These are phyloP conservation scores for Leucania comma DNA, from an alignment of 2,888 invertebrate species.

Conservation along the genomic window DNA sequence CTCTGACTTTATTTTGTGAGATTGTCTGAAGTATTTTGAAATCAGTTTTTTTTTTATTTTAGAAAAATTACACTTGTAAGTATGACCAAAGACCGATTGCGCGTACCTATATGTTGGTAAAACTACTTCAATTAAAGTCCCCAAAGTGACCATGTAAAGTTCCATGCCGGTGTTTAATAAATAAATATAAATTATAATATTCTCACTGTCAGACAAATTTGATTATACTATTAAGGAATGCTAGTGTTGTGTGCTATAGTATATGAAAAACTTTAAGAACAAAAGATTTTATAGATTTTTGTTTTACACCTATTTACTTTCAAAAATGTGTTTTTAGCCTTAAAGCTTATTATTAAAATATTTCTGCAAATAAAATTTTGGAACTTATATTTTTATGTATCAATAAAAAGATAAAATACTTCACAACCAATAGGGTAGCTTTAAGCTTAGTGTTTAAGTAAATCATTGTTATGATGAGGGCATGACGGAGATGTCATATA, in stretches of 20 bases:
- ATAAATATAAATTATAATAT: conserved; percentile 66
- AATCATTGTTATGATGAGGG: no score
- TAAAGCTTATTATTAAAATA: no score
- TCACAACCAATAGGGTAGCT: no score
- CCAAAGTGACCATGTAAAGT: conserved; percentile 26
- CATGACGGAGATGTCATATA: no score
- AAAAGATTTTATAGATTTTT: neutral
- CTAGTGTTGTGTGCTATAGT: conserved; percentile 25
- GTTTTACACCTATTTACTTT: neutral
- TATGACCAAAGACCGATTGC: conserved; percentile 4
- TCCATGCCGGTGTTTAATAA: conserved; percentile 57
- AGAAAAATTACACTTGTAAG: neutral
- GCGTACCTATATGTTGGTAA: neutral
- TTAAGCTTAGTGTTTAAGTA: no score
- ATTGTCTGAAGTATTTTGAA: neutral
- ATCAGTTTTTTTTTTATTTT: neutral
- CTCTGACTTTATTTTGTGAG: neutral
- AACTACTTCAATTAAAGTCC: conserved; percentile 49
- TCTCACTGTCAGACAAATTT: conserved; percentile 64
- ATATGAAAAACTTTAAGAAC: conserved; percentile 29
- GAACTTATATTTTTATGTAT: neutral
- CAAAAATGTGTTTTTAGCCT: no score
- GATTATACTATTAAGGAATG: conserved; percentile 60
- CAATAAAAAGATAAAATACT: neutral
- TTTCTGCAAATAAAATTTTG: neutral